Evolutionary conservation across 2,888 invertebrate genomes (phyloP), one percentile per base, ranked within the genome.

Genomic region (Phortica okadai): DNA sequence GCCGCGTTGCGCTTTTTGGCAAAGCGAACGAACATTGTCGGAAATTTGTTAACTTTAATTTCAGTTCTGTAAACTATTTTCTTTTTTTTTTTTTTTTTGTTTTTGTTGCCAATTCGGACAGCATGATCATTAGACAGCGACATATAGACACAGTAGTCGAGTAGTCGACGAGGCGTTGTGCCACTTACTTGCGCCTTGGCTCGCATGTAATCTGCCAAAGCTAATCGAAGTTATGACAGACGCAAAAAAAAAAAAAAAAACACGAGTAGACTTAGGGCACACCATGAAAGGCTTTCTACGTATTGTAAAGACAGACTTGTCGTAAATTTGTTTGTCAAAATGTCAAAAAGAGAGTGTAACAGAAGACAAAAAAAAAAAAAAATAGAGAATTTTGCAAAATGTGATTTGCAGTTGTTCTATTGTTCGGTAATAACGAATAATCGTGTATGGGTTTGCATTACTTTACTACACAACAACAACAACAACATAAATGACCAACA

Each of bases 31-130:
- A 88, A 87, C 84, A 87, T 87, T 88, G 85, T 86, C 85, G 85
- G 85, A 88, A 86, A 86, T 86, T 86, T 85, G 85, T 85, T 85
- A 88, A 88, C 87, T 85, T 88, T 88, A 88, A 86, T 86, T 86
- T 82, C 83, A 33, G 54, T 44, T 54, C 50, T 50, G 50, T 50
- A 11, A 2, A 14, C 8, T 50, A 21, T 21, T 21, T 21, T 21
- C 21, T 21, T 21, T 21, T 21, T 21, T 50, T 50, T 50, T 14
- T n/a, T 21, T 0, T 50, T 50, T 50, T 14, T n/a, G 50, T 33
- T 33, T 33, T 50, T 6, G 2, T 14, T n/a, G 50, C 54, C 64
- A 64, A 45, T 21, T 54, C 45, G 45, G 50, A 50, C 25, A 62
- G 50, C 21, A 54, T 33, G 41, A 73, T 73, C 73, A 73, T 42